Conservation (phyloP, 2,797 vertebrate genomes). For the Periophthalmus magnuspinnatus region DNA sequence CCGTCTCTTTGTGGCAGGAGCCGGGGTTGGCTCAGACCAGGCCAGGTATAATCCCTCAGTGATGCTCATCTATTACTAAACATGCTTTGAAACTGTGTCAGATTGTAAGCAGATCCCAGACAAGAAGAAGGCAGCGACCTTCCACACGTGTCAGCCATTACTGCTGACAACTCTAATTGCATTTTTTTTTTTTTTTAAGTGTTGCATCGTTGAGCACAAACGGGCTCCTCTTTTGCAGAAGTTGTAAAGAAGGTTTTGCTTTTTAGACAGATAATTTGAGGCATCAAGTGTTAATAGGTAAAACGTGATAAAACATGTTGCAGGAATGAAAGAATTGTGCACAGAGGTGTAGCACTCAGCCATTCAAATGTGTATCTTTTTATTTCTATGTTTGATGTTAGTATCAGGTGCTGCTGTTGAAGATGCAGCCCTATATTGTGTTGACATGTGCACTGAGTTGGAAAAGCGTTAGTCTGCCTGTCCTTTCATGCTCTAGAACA, state of each 20-base stretch:
- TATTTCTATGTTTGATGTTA: slow-evolving; percentile 37
- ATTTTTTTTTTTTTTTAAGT: slow-evolving; percentile 49
- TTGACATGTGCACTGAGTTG: slow-evolving; percentile 49
- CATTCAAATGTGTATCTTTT: slow-evolving; percentile 39
- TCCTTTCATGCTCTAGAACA: slow-evolving; percentile 71
- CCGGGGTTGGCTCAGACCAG: slow-evolving; percentile 43
- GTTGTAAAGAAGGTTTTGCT: not conserved
- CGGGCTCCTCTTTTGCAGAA: slow-evolving; percentile 26
- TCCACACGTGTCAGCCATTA: slow-evolving; percentile 70
- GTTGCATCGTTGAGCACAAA: slow-evolving; percentile 47
- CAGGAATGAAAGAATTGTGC: slow-evolving; percentile 36
- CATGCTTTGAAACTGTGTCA: slow-evolving; percentile 53
- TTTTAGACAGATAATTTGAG: slow-evolving; percentile 22
- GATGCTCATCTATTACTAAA: slow-evolving; percentile 65
- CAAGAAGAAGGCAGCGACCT: slow-evolving; percentile 33
- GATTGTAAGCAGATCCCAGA: slow-evolving; percentile 63
- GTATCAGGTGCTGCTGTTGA: slow-evolving; percentile 23
- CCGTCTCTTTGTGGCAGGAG: slow-evolving; percentile 46
- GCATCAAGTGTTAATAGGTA: slow-evolving; percentile 20
- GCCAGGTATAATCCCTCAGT: slow-evolving; percentile 55
- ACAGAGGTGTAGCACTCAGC: slow-evolving; percentile 27
- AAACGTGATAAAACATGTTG: slow-evolving; percentile 61
- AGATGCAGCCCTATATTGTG: slow-evolving; percentile 51
- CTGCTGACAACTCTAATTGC: slow-evolving; percentile 55
- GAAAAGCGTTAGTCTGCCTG: slow-evolving; percentile 42